Percentiles rank a stretch among this genome's conserved stretches.
These are phyloP conservation scores for Ispidina lecontei DNA, from an alignment of 2,797 vertebrate species.

Conservation along the genomic window DNA sequence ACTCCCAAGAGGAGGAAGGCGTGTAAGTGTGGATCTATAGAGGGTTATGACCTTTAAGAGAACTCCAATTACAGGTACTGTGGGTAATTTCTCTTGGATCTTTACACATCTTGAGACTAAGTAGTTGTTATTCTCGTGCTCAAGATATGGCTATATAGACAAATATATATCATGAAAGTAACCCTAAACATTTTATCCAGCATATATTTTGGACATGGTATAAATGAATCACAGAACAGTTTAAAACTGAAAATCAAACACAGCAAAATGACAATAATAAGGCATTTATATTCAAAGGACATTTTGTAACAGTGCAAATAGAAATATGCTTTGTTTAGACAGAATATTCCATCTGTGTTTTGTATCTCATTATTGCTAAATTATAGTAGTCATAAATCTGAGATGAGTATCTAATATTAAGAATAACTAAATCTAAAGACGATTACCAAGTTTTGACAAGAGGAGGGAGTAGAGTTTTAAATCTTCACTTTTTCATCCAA, in stretches of 20 bases:
- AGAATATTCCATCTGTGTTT: not conserved
- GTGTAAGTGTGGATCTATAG: slow-evolving; percentile 59
- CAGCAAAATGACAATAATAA: not conserved
- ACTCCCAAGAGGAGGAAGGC: slow-evolving; percentile 40
- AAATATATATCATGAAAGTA: slow-evolving; percentile 1
- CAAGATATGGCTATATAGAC: not conserved
- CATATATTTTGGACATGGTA: not conserved
- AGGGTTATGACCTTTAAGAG: slow-evolving; percentile 62
- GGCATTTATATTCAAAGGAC: not conserved
- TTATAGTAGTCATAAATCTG: not conserved
- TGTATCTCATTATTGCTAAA: not conserved
- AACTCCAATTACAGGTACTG: slow-evolving; percentile 62
- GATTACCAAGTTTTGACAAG: not conserved
- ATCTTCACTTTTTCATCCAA: not conserved
- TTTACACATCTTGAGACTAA: slow-evolving; percentile 13
- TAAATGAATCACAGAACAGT: slow-evolving; percentile 16
- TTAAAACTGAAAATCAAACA: slow-evolving; percentile 29
- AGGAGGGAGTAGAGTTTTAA: not conserved
- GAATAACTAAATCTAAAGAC: not conserved
- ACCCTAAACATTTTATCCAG: slow-evolving; percentile 14
- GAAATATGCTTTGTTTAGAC: not conserved
- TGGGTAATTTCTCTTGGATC: slow-evolving; percentile 63
- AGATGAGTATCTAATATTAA: not conserved
- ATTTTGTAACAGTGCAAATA: not conserved
- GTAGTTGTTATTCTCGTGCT: slow-evolving; percentile 13